Conservation (phyloP, 2,888 invertebrate species). For the Kuschelorhynchus macadamiae region DNA sequence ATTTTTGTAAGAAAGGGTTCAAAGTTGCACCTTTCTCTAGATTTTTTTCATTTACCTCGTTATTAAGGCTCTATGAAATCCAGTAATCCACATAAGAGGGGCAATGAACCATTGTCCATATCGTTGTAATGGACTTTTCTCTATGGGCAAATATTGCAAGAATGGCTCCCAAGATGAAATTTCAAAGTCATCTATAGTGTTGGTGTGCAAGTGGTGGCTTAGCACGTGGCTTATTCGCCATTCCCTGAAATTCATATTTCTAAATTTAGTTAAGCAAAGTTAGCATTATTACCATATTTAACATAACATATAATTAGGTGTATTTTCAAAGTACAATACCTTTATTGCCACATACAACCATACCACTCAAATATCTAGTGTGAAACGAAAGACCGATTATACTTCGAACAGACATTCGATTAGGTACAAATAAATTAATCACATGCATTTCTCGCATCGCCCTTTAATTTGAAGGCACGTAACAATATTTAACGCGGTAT, state of each 20-base stretch:
- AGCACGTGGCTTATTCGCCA: slow-evolving; percentile 83
- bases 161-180: slow-evolving; percentile 77
- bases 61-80: slow-evolving; percentile 64
- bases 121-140: slow-evolving; percentile 71
- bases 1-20: too few relatives aligned
- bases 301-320: too few relatives aligned
- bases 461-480: too few relatives aligned
- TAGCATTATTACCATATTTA: background rate
- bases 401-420: too few relatives aligned
- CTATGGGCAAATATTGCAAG: slow-evolving; percentile 75
- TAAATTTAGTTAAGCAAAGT: background rate
- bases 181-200: slow-evolving; percentile 83
- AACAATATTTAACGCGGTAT: too few relatives aligned
- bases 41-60: slow-evolving; percentile 71
- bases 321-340: too few relatives aligned
- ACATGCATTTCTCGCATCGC: too few relatives aligned
- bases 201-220: slow-evolving; percentile 85
- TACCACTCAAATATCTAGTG: too few relatives aligned
- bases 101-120: slow-evolving; percentile 58
- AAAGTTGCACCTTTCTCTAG: too few relatives aligned
- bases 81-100: slow-evolving; percentile 64
- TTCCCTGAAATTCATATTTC: slow-evolving; percentile 68
- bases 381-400: too few relatives aligned
- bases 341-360: too few relatives aligned
- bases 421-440: too few relatives aligned